Evolutionary conservation across 2,888 invertebrate genomes (phyloP), one percentile per base, ranked within the genome.

Genomic region (Acheta domesticus): DNA sequence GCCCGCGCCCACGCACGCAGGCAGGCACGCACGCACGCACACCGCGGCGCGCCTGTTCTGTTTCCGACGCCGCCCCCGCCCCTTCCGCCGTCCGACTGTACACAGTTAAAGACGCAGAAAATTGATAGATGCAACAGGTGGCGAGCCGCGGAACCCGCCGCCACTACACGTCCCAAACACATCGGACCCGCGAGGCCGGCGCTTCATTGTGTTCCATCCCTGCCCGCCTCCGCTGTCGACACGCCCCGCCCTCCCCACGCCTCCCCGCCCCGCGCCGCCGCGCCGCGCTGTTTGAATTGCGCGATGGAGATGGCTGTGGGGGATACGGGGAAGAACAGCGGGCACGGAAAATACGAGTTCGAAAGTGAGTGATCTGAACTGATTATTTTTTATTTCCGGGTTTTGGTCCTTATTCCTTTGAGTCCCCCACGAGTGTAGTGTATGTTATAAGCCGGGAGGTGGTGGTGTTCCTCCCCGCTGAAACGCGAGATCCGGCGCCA

Each of bases 91-190:
- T n/a, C 62, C n/a, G 62, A 62, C 62, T n/a, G 62, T 62, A n/a
- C 62, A 62, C 62, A 62, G 62, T 62, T 62, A 76, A 76, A 76
- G 76, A 76, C 76, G 76, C 76, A 48, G 48, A 49, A 76, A 76
- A 76, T 76, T 76, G 76, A 76, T 76, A 76, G 76, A 76, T 48
- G 76, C 76, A 76, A 76, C 76, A 76, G 76, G 76, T 76, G 76
- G 76, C 48, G 16, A 76, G 23, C 76, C 49, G 75, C 48, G 48
- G 76, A n/a, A n/a, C 75, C 11, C 75, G 75, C 36, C 19, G 36
- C 48, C 48, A 49, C 76, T 76, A 48, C n/a, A 19, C 76, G 76
- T 48, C 76, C 76, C 48, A 48, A 48, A 49, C 49, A 76, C 48
- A 76, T 76, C 49, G 76, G 48, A n/a, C 49, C 49, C 49, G 62